phyloP scores from a whole-genome alignment of 2,888 invertebrate species.

The Isotomurus palustris region DNA sequence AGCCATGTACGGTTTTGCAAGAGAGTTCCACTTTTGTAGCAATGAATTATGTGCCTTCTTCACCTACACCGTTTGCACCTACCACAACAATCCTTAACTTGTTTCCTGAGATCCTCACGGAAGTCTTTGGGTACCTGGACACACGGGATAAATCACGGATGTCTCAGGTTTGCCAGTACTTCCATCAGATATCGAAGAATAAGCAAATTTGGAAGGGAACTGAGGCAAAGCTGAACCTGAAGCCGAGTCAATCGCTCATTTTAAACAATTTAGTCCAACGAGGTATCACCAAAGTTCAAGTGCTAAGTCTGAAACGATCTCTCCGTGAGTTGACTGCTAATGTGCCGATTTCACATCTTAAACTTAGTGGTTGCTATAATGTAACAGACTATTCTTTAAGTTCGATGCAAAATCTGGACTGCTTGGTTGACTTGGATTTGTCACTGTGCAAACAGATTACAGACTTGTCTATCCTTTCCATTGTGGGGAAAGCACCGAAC shows the following conservation, averaged over 20 bases:
- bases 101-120: conserved; percentile 86
- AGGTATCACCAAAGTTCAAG: conserved; percentile 83
- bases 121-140: conserved; percentile 84
- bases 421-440: conserved; percentile 71
- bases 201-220: conserved; percentile 91
- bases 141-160: conserved; percentile 84
- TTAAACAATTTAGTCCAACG: conserved; percentile 80
- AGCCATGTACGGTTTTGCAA: too few species aligned
- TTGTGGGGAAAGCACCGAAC: conserved; percentile 64
- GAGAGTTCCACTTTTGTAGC: too few species aligned
- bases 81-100: too few species aligned
- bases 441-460: conserved; percentile 92
- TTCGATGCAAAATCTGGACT: conserved; percentile 64
- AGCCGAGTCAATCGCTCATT: conserved; percentile 69
- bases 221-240: conserved; percentile 82
- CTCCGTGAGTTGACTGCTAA: conserved; percentile 70
- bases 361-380: conserved; percentile 89
- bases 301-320: conserved; percentile 75
- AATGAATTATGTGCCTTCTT: too few species aligned
- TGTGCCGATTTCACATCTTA: conserved; percentile 69
- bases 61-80: too few species aligned
- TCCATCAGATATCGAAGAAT: conserved; percentile 89
- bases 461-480: conserved; percentile 56
- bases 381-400: conserved; percentile 80
- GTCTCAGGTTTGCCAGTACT: conserved; percentile 76